Evolutionary conservation across 2,888 invertebrate genomes (phyloP), one percentile per base, ranked within the genome.

Genomic region (Dynastes maya): DNA sequence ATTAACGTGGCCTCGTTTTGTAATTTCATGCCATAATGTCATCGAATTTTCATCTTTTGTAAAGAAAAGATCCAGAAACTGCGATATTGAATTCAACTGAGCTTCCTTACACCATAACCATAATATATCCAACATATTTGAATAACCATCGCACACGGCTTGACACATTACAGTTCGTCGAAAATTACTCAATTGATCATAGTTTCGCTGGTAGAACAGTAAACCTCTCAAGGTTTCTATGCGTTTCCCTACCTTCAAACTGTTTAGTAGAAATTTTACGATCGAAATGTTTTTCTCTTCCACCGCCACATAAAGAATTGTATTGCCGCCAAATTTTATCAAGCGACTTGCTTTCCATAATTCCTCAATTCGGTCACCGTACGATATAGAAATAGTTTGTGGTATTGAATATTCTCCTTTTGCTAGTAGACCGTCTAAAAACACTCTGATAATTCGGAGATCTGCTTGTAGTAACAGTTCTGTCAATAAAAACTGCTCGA

Each of bases 151-250:
- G 16, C 53, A 11, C 16, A 5, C n/a, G 6, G 53, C 53, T 55
- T 55, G 53, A 55, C 13, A 55, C 16, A 55, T 55, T 55, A 16
- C 53, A 4, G 53, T 55, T 2, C 53, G 53, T n/a, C 5, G n/a
- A 16, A 22, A 0, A 55, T 55, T 22, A n/a, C 6, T 55, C 13
- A 55, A 4, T 3, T 0, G 1, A 16, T n/a, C 13, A 16, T 16
- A 55, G n/a, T 55, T 55, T 55, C 16, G 5, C 1, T 16, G 53
- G 13, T 55, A n/a, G 2, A 55, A 55, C 53, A 55, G 53, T 6
- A 55, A 16, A 55, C 53, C n/a, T 55, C n/a, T 55, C n/a, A 55
- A 55, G 53, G 53, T 55, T n/a, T 55, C 53, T 55, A 1, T n/a
- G 13, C n/a, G 16, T 6, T n/a, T 16, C 13, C 53, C 53, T 16